phyloP scores from a whole-genome alignment of 2,113 vertebrate species.

The human (Homo sapiens) region DNA sequence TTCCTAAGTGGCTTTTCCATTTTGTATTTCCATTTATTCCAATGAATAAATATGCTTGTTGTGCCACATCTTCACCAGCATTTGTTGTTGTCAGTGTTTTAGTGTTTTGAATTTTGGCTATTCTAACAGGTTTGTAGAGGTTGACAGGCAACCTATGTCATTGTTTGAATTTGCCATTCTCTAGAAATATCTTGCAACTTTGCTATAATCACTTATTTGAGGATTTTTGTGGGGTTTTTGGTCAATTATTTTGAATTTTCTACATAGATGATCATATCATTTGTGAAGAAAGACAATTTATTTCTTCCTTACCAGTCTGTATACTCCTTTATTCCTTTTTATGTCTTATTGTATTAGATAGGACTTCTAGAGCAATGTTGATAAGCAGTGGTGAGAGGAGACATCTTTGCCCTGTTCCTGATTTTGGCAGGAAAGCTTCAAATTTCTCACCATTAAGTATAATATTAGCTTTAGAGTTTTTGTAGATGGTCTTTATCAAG shows the following conservation, averaged over 20 bases:
- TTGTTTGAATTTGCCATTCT: neutral
- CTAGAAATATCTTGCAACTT: neutral
- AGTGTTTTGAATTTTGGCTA: neutral
- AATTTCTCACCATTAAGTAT: neutral
- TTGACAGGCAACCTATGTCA: neutral
- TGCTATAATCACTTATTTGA: neutral
- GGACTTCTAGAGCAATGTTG: neutral
- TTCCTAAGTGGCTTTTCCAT: neutral
- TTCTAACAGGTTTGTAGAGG: neutral
- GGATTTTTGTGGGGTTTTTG: neutral
- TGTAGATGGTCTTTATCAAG: neutral
- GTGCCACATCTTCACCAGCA: neutral
- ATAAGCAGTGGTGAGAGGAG: neutral
- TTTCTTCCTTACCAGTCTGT: neutral
- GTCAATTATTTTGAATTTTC: neutral
- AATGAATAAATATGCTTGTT: neutral
- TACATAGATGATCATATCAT: neutral
- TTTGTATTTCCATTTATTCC: neutral
- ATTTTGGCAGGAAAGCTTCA: neutral
- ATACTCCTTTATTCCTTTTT: neutral
- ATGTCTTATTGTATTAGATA: neutral
- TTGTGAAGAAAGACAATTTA: neutral
- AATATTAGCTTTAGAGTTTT: neutral
- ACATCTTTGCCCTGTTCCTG: neutral
- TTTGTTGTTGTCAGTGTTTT: neutral